Evolutionary conservation across 2,113 vertebrate genomes (phyloP).

Genomic region (Casuarius casuarius): DNA sequence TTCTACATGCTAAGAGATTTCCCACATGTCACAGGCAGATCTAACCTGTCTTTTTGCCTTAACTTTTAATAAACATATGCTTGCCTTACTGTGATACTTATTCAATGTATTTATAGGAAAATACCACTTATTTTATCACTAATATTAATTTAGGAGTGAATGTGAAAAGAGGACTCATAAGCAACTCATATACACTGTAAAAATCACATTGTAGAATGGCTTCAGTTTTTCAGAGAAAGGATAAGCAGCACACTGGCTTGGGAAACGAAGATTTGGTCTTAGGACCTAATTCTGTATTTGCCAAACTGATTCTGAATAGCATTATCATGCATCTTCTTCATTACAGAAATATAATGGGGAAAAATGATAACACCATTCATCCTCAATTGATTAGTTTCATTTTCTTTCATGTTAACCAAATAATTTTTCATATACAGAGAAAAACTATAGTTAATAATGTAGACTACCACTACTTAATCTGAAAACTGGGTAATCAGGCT

Average conservation of each 20-base stretch:
- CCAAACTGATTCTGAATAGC: background rate
- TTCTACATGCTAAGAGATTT: background rate
- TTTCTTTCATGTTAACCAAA: background rate
- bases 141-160: background rate
- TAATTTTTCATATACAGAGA: background rate
- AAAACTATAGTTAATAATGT: background rate
- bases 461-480: background rate
- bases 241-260: background rate
- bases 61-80: background rate
- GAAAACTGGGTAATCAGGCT: conserved; percentile 5
- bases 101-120: background rate
- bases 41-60: background rate
- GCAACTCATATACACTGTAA: background rate
- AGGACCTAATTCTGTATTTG: background rate
- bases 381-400: background rate
- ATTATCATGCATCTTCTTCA: background rate
- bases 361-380: background rate
- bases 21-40: background rate
- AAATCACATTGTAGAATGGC: background rate
- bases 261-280: background rate
- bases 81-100: background rate
- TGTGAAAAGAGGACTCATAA: background rate
- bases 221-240: background rate
- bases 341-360: background rate
- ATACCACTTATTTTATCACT: background rate